Base-by-base conservation (phyloP, 2,888 invertebrate genomes). In the Amorpha juglandis region DNA sequence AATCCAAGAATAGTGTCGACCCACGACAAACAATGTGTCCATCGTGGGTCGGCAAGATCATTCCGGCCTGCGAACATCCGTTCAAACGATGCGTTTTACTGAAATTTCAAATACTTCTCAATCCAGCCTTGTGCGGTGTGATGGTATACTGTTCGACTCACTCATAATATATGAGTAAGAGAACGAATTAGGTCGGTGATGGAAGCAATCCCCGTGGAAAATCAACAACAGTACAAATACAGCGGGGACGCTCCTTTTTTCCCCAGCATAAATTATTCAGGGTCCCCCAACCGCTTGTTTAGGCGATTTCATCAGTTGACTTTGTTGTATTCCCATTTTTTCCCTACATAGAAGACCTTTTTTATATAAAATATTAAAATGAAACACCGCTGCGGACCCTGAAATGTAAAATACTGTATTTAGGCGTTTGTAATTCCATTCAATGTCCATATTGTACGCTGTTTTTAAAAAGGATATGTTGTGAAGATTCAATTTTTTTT, bases 251-350 rank as follows among this genome's bases (percentile, higher is more conserved):
- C 79, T 83, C 84, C 83, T 85, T 86, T 89, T n/a, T 85, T 77
- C 78, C 77, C 72, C 73, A 77, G 78, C 79, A 81, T 89, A 89
- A 88, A 89, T 88, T 89, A 90, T 91, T 84, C 87, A 85, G 76
- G 74, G 78, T 74, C 78, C 68, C 76, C 78, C 78, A 70, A 79
- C 84, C 85, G 84, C 83, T 81, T 84, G 83, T 86, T 86, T 81
- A 77, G 78, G 76, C 78, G 80, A 84, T 89, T 89, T 88, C 86
- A 85, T 87, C 85, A 84, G 79, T 79, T 81, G 78, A 79, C 77
- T 51, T 63, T 45, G 78, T 80, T 77, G 75, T 75, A 71, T 80
- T 78, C 78, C 72, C 75, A 70, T 71, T 72, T 73, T 76, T 65
- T 48, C 42, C n/a, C 45, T 47, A 35, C 14, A 38, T 64, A 65